These are phyloP conservation scores for Heliconius nattereri DNA, from an alignment of 1,140 invertebrate genomes.

Conservation along the genomic window DNA sequence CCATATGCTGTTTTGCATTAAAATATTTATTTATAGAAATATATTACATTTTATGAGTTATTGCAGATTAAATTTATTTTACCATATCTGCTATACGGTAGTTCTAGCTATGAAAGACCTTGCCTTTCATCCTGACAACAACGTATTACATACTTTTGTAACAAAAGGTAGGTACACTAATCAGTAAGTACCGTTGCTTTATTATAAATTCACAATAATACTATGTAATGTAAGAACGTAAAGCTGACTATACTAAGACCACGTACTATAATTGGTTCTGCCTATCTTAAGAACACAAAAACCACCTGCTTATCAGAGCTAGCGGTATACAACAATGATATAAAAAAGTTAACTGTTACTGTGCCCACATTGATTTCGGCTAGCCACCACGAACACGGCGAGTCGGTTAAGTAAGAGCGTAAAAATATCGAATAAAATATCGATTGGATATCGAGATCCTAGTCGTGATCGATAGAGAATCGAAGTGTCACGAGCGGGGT, in stretches of 20 bases:
- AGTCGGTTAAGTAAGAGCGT: conserved; percentile 71
- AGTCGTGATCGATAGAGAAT: conserved; percentile 79
- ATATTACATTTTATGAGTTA: neutral
- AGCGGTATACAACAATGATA: conserved; percentile 70
- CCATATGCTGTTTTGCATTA: too few relatives aligned
- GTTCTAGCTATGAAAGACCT: neutral
- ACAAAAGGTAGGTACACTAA: neutral
- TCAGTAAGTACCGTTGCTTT: conserved; percentile 8
- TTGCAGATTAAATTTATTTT: neutral
- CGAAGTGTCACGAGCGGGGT: conserved; percentile 78
- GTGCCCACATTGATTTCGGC: conserved; percentile 65
- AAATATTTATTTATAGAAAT: neutral
- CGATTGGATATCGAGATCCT: conserved; percentile 68
- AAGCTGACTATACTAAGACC: conserved; percentile 29
- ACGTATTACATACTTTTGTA: neutral
- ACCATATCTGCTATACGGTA: neutral
- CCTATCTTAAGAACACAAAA: conserved; percentile 43
- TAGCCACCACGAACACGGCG: conserved; percentile 60
- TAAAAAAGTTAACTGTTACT: conserved; percentile 67
- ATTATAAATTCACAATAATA: conserved; percentile 12
- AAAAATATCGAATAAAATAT: conserved; percentile 75
- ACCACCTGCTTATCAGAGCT: conserved; percentile 69
- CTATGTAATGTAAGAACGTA: conserved; percentile 17
- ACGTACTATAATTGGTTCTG: conserved; percentile 43
- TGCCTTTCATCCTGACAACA: neutral